These are phyloP conservation scores for Bugula neritina DNA, from an alignment of 2,888 invertebrate species.

Conservation along the genomic window DNA sequence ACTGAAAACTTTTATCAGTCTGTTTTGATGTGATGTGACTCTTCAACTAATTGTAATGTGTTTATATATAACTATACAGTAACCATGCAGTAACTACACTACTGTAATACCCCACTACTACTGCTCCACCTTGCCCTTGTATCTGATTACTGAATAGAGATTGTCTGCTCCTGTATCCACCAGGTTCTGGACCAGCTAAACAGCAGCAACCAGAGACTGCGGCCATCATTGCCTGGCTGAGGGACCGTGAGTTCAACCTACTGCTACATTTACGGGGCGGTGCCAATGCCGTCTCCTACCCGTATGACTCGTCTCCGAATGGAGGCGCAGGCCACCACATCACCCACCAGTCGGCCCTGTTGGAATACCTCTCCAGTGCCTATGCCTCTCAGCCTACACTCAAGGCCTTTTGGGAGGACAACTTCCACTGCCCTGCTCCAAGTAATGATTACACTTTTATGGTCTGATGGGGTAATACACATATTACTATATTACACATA, in stretches of 20 bases:
- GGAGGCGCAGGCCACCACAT: neutral
- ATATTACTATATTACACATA: too few relatives aligned
- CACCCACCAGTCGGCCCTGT: neutral
- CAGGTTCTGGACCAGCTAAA: neutral
- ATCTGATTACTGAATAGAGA: too few relatives aligned
- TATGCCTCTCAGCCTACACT: neutral
- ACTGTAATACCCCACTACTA: too few relatives aligned
- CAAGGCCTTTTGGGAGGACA: neutral
- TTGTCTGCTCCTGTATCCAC: neutral
- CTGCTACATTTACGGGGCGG: conserved; percentile 19
- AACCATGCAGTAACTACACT: too few relatives aligned
- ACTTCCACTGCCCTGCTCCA: neutral
- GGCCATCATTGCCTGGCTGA: conserved; percentile 53
- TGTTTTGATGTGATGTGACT: too few relatives aligned
- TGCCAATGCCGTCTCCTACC: conserved; percentile 14
- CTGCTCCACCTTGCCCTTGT: too few relatives aligned
- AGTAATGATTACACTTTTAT: too few relatives aligned
- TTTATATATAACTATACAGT: too few relatives aligned
- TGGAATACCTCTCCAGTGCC: neutral
- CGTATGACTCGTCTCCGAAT: conserved; percentile 6
- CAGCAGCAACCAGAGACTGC: conserved; percentile 41
- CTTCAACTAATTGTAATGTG: too few relatives aligned
- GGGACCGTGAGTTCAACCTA: neutral
- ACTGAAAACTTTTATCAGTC: too few relatives aligned
- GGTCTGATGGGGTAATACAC: too few relatives aligned